Evolutionary conservation across 2,113 vertebrate species (phyloP), one percentile per base, ranked within the genome.

Genomic region (Amblyornis subalaris): DNA sequence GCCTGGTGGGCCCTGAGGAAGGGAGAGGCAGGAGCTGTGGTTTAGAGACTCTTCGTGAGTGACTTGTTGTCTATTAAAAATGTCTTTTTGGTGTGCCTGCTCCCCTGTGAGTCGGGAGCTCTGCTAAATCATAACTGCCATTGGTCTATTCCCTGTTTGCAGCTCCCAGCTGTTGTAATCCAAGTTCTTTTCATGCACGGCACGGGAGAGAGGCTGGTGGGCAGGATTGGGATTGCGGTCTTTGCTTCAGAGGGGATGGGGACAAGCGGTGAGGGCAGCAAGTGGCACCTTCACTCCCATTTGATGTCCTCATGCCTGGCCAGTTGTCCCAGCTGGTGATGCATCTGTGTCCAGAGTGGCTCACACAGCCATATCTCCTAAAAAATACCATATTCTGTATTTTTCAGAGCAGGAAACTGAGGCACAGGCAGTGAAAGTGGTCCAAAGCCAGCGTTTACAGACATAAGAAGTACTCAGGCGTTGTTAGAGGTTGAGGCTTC

Each of bases 291-390:
- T 75, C 13, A 7, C 36, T 40, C 12, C 38, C n/a, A 3, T 17
- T 1, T 24, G 57, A 0, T 1, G 2, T 42, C 25, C 38, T 61
- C 33, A 29, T 20, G 6, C 60, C 51, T 60, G 54, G 21, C 8
- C 50, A 65, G 2, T 16, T 81, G 76, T 28, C 28, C 47, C 61
- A 62, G 14, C 4, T 80, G 36, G 12, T 22, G 58, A 25, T 31
- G 50, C 19, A 82, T 71, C 26, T 33, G 18, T 71, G 36, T 18
- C 53, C 33, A 31, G 47, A 42, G 42, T 12, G 29, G 21, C 29
- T 74, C 35, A 23, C 15, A 14, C 3, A 6, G n/a, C 28, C 57
- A 28, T 7, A 19, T 0, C 18, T 22, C 40, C 31, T 53, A 20
- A 76, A 71, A 62, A 8, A 10, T n/a, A 7, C 5, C 14, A 19